A percentile compares a stretch with the other conserved stretches of the same genome.
phyloP scores from a whole-genome alignment of 2,797 vertebrate genomes.

The Ispidina lecontei region DNA sequence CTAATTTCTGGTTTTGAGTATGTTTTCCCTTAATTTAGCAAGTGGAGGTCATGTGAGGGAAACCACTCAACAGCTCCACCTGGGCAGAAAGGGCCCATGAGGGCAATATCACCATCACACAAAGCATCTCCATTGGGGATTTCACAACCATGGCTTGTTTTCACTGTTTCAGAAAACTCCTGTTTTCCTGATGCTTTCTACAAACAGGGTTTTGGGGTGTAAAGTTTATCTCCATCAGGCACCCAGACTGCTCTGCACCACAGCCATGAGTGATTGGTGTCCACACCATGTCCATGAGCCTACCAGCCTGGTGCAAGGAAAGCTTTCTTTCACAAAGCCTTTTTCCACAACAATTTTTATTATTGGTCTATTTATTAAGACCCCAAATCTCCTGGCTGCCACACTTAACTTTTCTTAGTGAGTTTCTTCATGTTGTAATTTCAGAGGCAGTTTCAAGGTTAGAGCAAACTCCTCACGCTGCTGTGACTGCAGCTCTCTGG shows the following conservation, averaged over 20 bases:
- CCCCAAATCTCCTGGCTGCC: not conserved
- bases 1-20: not conserved
- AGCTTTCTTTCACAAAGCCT: not conserved
- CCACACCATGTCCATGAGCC: accelerated
- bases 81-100: not conserved
- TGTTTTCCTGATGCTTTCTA: not conserved
- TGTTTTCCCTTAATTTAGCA: not conserved
- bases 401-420: not conserved
- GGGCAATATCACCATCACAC: not conserved
- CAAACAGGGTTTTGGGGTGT: not conserved
- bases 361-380: not conserved
- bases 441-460: constrained; percentile 41
- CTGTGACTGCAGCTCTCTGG: constrained; percentile 40
- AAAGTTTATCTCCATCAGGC: not conserved
- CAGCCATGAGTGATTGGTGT: not conserved
- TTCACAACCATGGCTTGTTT: not conserved
- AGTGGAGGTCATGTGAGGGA: not conserved
- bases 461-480: constrained; percentile 3
- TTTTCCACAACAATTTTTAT: not conserved
- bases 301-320: not conserved
- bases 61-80: not conserved
- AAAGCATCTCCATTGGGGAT: not conserved
- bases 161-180: not conserved
- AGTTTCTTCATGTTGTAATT: not conserved
- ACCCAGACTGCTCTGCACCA: not conserved